Evolutionary conservation across 1,140 invertebrate species (phyloP).

Genomic region (Drosophila albomicans): DNA sequence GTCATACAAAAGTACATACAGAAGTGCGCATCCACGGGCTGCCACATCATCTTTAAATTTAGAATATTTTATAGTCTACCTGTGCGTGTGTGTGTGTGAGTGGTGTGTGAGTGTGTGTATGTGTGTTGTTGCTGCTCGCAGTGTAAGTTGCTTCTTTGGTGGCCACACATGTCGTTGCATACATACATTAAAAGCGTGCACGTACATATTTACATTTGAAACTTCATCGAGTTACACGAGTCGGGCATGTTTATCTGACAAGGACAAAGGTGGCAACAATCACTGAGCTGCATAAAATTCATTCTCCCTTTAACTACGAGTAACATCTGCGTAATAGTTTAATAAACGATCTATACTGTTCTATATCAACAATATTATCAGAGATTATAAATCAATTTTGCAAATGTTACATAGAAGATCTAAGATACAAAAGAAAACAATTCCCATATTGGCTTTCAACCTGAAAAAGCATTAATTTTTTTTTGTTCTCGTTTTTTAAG

Average conservation of each 20-base stretch:
- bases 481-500: too few species aligned
- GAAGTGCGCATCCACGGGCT: constrained; percentile 60
- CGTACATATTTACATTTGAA: not conserved
- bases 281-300: too few species aligned
- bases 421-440: too few species aligned
- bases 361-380: too few species aligned
- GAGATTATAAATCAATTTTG: too few species aligned
- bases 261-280: too few species aligned
- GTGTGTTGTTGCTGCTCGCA: constrained; percentile 41
- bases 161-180: constrained; percentile 61
- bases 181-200: constrained; percentile 5
- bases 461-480: too few species aligned
- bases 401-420: too few species aligned
- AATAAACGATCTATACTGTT: too few species aligned
- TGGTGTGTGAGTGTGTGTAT: constrained; percentile 54
- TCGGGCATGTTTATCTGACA: not conserved
- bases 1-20: constrained; percentile 31
- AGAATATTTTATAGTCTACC: constrained; percentile 78
- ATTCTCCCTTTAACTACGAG: too few species aligned
- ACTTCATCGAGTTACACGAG: not conserved
- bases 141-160: constrained; percentile 61
- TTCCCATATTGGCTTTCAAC: too few species aligned
- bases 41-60: constrained; percentile 80
- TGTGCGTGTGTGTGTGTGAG: constrained; percentile 56
- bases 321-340: too few species aligned